Percentiles rank a stretch among this genome's conserved stretches.
These are phyloP conservation scores for Ditula angustiorana DNA, from an alignment of 2,888 invertebrate species.

Conservation along the genomic window DNA sequence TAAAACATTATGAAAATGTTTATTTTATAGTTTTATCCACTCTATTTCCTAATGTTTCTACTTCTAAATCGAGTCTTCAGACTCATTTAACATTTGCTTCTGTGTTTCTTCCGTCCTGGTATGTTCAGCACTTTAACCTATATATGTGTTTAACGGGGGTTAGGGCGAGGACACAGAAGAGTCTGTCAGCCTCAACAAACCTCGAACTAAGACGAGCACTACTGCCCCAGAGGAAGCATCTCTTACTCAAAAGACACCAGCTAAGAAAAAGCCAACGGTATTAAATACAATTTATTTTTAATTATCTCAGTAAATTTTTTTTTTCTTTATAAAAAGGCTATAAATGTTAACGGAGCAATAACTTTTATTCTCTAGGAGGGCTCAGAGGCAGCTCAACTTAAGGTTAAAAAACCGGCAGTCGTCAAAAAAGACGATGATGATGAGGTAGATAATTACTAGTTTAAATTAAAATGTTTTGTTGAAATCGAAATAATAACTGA, in stretches of 20 bases:
- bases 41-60: slow-evolving; percentile 27
- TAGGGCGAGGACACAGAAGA: slow-evolving; percentile 82
- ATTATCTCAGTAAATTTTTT: slow-evolving; percentile 64
- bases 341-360: slow-evolving; percentile 14
- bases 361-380: slow-evolving; percentile 68
- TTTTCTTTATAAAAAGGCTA: slow-evolving; percentile 7
- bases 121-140: slow-evolving; percentile 49
- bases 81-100: slow-evolving; percentile 15
- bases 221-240: slow-evolving; percentile 81
- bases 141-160: slow-evolving; percentile 57
- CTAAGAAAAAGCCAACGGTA: slow-evolving; percentile 83
- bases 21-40: slow-evolving; percentile 34
- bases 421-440: slow-evolving; percentile 73
- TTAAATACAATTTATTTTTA: slow-evolving; percentile 57
- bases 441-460: slow-evolving; percentile 65
- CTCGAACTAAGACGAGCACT: slow-evolving; percentile 80
- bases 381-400: slow-evolving; percentile 76
- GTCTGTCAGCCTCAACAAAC: slow-evolving; percentile 78
- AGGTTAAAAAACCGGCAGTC: slow-evolving; percentile 80
- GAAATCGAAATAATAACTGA: slow-evolving; percentile 53
- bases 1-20: slow-evolving; percentile 46
- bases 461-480: not conserved
- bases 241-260: slow-evolving; percentile 81
- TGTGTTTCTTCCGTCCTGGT: slow-evolving; percentile 21
- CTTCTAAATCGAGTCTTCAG: slow-evolving; percentile 1